Base-by-base conservation (phyloP, 1,140 invertebrate species). In the Euwallacea similis region DNA sequence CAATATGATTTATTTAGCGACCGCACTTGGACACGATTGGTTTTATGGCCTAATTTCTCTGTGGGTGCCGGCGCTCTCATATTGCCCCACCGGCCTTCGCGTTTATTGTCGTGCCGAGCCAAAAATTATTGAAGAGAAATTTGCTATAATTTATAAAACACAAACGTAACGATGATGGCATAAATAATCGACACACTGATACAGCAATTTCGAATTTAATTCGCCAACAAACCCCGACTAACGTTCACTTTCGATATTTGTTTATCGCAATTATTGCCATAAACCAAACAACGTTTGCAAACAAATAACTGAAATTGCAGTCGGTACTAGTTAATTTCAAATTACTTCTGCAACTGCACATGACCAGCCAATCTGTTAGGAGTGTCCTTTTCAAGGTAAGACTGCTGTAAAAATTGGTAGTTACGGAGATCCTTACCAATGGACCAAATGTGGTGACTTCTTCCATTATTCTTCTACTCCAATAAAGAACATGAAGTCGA, bases 1-100 rank as follows among this genome's bases (percentile, higher is more conserved):
- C 62, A 50, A 64, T 64, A 64, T 64, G 62, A 64, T 64, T 64
- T 64, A 64, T 64, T 33, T 64, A 64, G 13, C 44, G 47, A 64
- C 43, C 11, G 46, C 62, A 64, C 60, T 42, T 43, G 60, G 11
- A 11, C 60, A 21, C 13, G n/a, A 62, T 64, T 64, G 46, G 43
- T 16, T 64, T 64, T 64, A 64, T 64, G 43, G 43, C 11, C 62
- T 46, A 50, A 64, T 47, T 64, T 64, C 42, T 33, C 21, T 33
- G 21, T 33, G 21, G 13, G 46, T 13, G 9, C 46, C 13, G 9
- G 46, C 46, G 9, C 46, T 10, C 9, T 10, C 46, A 50, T 50
- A 50, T 50, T 7, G 46, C 9, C 46, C 9, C 9, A 50, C 9
- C 46, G 6, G 13, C 46, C 46, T 50, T 50, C 46, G 46, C 9